phyloP scores from a whole-genome alignment of 2,113 vertebrate genomes.

The Amazona guildingii region DNA sequence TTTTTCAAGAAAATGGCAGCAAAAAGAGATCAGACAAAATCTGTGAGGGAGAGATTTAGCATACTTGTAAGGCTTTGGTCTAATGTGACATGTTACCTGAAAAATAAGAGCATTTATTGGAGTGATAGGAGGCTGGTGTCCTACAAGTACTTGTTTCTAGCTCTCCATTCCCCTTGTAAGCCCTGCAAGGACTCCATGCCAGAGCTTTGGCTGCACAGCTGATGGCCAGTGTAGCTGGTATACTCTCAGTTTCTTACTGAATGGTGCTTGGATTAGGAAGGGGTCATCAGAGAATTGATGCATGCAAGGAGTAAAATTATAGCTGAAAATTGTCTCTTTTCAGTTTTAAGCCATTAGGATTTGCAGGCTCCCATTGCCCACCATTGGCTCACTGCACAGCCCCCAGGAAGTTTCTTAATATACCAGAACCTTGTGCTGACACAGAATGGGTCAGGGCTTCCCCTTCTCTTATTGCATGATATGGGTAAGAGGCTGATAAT shows the following conservation, averaged over 20 bases:
- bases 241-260: neutral
- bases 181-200: neutral
- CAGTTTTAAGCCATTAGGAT: neutral
- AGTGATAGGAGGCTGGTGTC: neutral
- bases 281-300: neutral
- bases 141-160: neutral
- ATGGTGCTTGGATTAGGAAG: neutral
- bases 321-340: neutral
- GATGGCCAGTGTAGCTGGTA: neutral
- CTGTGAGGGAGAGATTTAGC: neutral
- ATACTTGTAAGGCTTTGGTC: neutral
- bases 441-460: neutral
- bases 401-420: constrained; percentile 30
- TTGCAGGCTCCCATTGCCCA: neutral
- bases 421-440: neutral
- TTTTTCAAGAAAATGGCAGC: neutral
- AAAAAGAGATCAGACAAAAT: neutral
- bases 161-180: neutral
- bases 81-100: neutral
- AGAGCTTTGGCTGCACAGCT: neutral
- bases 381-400: neutral
- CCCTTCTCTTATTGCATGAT: neutral
- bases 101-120: neutral
- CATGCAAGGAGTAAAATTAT: neutral
- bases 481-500: neutral